Evolutionary conservation across 2,888 invertebrate species (phyloP), one percentile per base, ranked within the genome.

Genomic region (Agrochola macilenta): DNA sequence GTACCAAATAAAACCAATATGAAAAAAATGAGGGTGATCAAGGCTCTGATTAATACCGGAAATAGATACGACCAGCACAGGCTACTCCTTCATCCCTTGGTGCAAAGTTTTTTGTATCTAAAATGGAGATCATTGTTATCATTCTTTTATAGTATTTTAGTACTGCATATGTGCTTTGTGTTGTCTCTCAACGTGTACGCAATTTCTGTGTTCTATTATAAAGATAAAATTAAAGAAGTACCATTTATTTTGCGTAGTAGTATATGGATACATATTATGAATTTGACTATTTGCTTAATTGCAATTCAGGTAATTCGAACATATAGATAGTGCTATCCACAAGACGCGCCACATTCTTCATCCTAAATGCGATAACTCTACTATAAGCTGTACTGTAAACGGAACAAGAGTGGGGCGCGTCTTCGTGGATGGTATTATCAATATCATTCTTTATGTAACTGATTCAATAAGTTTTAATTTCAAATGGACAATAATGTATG

Each of bases 41-140:
- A 95, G 77, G 95, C 96, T 4, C 87, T 97, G 3, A 86, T 97
- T 7, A 93, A 96, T 77, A 95, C 95, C 49, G 95, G 95, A 2
- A 95, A 95, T 66, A 92, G 95, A 78, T 77, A 86, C 79, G 92
- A 94, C 5, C 95, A 97, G 75, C 93, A 93, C 26, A 92, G 91
- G 43, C 87, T 97, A 5, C 91, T 97, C 0, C 92, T 96, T 0
- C 97, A 97, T 89, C 97, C 97, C 0, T 87, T 97, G 43, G 90
- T 97, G 3, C 97, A 97, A 89, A 97, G 96, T 78, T 97, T 97
- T 85, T 90, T 97, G 0, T 94, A 93, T 83, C 88, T 97, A 2
- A 97, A 97, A 90, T 97, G 97, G 97, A 93, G 93, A 66, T 94
- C 94, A 57, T 89, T 97, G 26, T 88, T 95, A 68, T 93, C 94